Evolutionary conservation across 1,140 invertebrate genomes (phyloP).

Genomic region (Lepidurus arcticus): DNA sequence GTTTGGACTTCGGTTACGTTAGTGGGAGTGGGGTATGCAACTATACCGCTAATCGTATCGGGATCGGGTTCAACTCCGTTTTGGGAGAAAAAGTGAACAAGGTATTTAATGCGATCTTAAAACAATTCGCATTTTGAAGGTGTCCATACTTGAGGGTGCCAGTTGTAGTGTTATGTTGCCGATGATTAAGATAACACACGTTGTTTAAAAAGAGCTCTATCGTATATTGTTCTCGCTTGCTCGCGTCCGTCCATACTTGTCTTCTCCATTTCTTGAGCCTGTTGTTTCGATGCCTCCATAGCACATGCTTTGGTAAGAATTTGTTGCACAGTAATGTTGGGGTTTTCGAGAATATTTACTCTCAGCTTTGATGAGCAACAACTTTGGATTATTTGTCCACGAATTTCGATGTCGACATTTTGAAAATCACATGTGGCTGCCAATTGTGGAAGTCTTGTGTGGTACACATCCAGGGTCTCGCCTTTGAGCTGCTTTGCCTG

Average conservation of each 20-base stretch:
- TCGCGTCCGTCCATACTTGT: not conserved
- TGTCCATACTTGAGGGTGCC: no score
- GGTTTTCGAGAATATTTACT: constrained; percentile 28
- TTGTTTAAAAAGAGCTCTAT: no score
- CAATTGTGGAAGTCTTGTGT: not conserved
- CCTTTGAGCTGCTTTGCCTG: not conserved
- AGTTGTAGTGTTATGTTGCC: no score
- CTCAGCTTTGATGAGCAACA: constrained; percentile 24
- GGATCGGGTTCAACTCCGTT: no score
- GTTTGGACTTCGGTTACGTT: no score
- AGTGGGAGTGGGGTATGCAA: no score
- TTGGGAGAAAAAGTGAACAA: no score
- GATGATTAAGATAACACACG: no score
- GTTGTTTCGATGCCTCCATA: constrained; percentile 1
- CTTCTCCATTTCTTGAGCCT: constrained; percentile 26
- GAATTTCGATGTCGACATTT: constrained; percentile 21
- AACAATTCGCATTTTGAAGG: no score
- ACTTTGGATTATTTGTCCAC: constrained; percentile 2
- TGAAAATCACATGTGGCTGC: constrained; percentile 16
- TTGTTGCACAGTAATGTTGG: not conserved
- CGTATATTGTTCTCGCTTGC: no score
- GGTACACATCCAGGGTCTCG: not conserved
- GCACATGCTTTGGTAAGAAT: constrained; percentile 26
- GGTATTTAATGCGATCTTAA: no score
- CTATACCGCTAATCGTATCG: no score